These are phyloP conservation scores for Tinea trinotella DNA, from an alignment of 2,888 invertebrate species.

Conservation along the genomic window DNA sequence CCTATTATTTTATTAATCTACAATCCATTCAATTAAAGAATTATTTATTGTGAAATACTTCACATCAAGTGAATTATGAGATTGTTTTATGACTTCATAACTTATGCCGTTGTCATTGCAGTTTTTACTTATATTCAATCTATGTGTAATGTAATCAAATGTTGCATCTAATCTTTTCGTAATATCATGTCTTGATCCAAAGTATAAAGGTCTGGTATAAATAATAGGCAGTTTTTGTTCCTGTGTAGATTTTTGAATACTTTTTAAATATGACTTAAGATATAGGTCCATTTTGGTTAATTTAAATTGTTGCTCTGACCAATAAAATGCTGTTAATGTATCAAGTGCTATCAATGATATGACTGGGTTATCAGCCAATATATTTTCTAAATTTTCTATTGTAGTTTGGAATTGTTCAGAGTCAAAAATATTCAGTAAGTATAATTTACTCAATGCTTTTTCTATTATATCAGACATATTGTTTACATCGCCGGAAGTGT, in stretches of 20 bases:
- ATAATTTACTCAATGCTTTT: constrained; percentile 36
- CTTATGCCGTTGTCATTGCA: neutral
- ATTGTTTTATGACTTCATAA: constrained; percentile 8
- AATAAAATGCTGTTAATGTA: constrained; percentile 64
- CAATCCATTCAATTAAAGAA: neutral
- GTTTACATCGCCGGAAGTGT: constrained; percentile 12
- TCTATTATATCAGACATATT: constrained; percentile 28
- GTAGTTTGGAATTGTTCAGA: constrained; percentile 50
- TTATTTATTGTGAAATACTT: neutral
- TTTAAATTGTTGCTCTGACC: constrained; percentile 62
- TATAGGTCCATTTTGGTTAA: constrained; percentile 65
- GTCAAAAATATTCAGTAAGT: constrained; percentile 50
- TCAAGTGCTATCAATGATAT: constrained; percentile 55
- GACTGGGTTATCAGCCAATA: constrained; percentile 44
- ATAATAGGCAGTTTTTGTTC: constrained; percentile 62
- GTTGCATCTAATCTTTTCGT: constrained; percentile 26
- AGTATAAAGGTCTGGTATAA: constrained; percentile 68
- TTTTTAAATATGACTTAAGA: constrained; percentile 46
- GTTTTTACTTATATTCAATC: neutral
- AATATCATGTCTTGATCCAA: constrained; percentile 38
- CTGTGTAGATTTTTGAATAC: constrained; percentile 55
- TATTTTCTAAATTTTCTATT: constrained; percentile 53
- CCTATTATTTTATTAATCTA: neutral
- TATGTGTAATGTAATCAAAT: neutral
- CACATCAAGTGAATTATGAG: neutral